Percentiles rank a stretch among this genome's conserved stretches.
Conservation (phyloP, 2,797 vertebrate species). For the Glyptemys insculpta region DNA sequence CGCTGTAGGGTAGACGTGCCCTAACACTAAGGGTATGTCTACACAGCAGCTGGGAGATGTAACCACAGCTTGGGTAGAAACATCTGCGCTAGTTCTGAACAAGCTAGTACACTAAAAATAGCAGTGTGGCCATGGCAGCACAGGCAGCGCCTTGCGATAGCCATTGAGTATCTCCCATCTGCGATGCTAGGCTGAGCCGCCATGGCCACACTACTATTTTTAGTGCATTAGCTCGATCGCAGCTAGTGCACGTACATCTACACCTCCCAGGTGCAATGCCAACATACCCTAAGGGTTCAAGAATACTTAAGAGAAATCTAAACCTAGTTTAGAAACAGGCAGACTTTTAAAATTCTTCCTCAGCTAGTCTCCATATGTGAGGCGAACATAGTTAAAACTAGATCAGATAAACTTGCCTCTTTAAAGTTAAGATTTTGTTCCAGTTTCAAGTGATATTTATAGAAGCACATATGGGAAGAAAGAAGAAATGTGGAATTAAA, state of each 20-base stretch:
- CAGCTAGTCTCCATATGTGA: not conserved
- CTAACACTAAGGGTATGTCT: not conserved
- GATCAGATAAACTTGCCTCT: not conserved
- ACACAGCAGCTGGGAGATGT: too few species aligned
- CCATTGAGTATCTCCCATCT: not conserved
- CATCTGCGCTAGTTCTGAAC: not conserved
- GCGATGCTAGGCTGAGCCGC: not conserved
- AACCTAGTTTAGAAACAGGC: slow-evolving; percentile 37
- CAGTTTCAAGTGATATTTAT: slow-evolving; percentile 22
- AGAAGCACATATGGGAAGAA: slow-evolving; percentile 20
- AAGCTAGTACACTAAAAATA: not conserved
- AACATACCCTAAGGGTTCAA: not conserved
- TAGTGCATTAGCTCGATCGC: not conserved
- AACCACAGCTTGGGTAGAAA: not conserved
- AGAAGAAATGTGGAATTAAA: not conserved
- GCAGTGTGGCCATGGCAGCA: too few species aligned
- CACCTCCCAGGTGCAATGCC: not conserved
- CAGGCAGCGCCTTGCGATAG: not conserved
- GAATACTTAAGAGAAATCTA: slow-evolving; percentile 36
- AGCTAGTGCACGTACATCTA: not conserved
- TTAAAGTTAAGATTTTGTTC: slow-evolving; percentile 51
- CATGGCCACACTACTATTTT: not conserved
- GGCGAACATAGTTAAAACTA: not conserved
- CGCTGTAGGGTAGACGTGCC: not conserved
- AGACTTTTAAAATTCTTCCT: slow-evolving; percentile 30